Percentiles rank a stretch among this genome's conserved stretches.
Evolutionary conservation across 2,797 vertebrate species (phyloP).

Genomic region (Hyperoplus lanceolatus): DNA sequence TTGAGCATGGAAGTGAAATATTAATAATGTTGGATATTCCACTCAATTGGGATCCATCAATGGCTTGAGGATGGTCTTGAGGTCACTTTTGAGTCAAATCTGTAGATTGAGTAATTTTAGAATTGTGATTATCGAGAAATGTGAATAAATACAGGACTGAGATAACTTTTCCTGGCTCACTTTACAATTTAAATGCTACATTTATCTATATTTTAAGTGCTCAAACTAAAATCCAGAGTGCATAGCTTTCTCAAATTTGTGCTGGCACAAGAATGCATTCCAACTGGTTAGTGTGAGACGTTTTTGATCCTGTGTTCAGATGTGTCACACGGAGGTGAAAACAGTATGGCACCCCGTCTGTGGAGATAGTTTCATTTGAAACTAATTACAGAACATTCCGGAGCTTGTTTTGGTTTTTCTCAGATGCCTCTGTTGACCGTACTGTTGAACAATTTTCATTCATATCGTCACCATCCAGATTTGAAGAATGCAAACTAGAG

Average conservation of each 20-base stretch:
- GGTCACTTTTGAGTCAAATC: slow-evolving; percentile 32
- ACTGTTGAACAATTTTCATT: not conserved
- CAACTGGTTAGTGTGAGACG: slow-evolving; percentile 27
- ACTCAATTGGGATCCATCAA: slow-evolving; percentile 37
- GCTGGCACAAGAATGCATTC: slow-evolving; percentile 23
- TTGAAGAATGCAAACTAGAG: not conserved
- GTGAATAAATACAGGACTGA: not conserved
- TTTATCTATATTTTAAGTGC: slow-evolving; percentile 7
- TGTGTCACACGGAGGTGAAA: slow-evolving; percentile 59
- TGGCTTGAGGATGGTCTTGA: slow-evolving; percentile 20
- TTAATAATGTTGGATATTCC: slow-evolving; percentile 50
- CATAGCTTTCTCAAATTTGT: not conserved
- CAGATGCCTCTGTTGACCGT: slow-evolving; percentile 17
- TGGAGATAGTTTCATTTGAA: slow-evolving; percentile 62
- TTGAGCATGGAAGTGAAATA: slow-evolving; percentile 44
- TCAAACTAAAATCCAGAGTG: not conserved
- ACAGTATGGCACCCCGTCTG: slow-evolving; percentile 40
- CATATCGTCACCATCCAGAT: not conserved
- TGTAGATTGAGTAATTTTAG: slow-evolving; percentile 15
- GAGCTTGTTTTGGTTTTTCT: slow-evolving; percentile 42
- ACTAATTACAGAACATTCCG: slow-evolving; percentile 58
- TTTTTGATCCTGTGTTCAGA: slow-evolving; percentile 53
- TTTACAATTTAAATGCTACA: not conserved
- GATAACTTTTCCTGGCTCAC: not conserved
- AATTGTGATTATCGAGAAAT: slow-evolving; percentile 11